These are phyloP conservation scores for Chionoecetes opilio DNA, from an alignment of 1,140 invertebrate genomes.

Conservation along the genomic window DNA sequence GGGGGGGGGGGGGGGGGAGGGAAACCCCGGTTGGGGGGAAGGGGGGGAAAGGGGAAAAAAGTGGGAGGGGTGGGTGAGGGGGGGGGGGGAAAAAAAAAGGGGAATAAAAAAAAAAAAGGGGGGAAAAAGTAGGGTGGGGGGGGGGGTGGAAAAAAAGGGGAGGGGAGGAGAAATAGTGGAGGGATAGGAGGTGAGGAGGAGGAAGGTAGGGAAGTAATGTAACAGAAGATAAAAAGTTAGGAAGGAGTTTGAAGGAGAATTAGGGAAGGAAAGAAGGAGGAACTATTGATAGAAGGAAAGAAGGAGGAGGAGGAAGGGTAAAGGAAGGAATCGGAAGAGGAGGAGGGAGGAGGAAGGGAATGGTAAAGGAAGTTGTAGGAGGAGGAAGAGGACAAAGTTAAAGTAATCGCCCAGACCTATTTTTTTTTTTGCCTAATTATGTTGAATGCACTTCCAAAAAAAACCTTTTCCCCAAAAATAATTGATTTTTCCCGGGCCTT, in stretches of 20 bases:
- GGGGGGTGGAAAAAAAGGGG: not conserved
- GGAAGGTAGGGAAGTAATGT: not conserved
- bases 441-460: no score
- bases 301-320: not conserved
- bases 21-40: no score
- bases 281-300: not conserved
- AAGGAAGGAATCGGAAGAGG: not conserved
- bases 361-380: no score
- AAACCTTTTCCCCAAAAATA: no score
- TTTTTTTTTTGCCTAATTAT: no score
- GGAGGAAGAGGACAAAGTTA: no score
- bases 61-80: not conserved
- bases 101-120: not conserved
- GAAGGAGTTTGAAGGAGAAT: not conserved
- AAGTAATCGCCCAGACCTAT: no score
- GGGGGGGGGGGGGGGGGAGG: not conserved
- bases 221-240: no score
- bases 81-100: not conserved
- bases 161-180: not conserved
- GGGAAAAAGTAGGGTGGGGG: not conserved
- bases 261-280: not conserved
- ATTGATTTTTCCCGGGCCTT: no score
- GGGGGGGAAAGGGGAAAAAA: not conserved
- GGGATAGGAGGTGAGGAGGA: not conserved
- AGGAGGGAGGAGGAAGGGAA: not conserved